Base-by-base conservation (phyloP, 2,113 vertebrate species). In the Sialia sialis region DNA sequence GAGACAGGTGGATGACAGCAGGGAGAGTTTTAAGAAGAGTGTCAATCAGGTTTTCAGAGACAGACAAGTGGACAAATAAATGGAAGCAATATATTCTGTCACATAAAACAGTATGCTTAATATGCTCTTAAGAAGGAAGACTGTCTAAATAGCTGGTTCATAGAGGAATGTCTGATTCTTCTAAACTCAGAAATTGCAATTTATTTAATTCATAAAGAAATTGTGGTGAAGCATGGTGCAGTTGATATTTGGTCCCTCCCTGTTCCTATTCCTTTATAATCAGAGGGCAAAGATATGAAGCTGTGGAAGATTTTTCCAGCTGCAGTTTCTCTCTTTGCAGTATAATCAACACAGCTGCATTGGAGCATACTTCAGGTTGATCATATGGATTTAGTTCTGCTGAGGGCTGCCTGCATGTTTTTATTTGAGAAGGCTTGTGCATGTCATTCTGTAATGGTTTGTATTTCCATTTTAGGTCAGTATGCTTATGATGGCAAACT, bases 261-360 rank as follows among this genome's bases (percentile, higher is more conserved):
- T 88, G 18, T 92, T 92, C 64, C 48, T 81, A 29, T 15, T 43
- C 79, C 43, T 78, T 67, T 90, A 51, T 80, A 88, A 88, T 89
- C 76, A 82, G 59, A 91, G 27, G 68, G 79, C 56, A 89, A 87
- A 93, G 73, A 87, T 64, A 34, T 4, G n/a, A 89, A 92, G 74
- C 27, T 92, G 27, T 51, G 92, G 60, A 95, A 94, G 64, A 87
- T 91, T 87, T 84, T 93, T 95, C 69, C 89, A 94, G 83, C 93
- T 95, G 89, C 84, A 75, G 19, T 91, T 75, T 91, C 32, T 87
- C 44, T 27, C 52, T 86, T 79, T 72, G 54, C 29, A 49, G 29
- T 68, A 38, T 64, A 92, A 95, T 89, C 66, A 95, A 16, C 81
- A 62, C 86, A 96, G 84, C 87, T 95, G 95, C 81, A 94, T 95